phyloP scores from a whole-genome alignment of 1,140 invertebrate genomes.

The Drosophila santomea region DNA sequence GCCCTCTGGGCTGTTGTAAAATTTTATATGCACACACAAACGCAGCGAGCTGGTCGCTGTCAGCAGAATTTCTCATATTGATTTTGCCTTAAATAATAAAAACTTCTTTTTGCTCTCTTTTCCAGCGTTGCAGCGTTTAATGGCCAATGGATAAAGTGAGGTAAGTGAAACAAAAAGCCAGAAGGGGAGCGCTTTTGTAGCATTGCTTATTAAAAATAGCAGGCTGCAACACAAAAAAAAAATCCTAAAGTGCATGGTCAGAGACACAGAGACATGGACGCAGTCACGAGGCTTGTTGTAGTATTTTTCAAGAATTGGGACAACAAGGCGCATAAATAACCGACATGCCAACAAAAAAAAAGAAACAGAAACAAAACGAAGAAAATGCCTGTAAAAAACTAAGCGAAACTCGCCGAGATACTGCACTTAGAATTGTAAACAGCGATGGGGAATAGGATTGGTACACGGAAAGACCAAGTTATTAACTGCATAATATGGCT shows the following conservation, averaged over 20 bases:
- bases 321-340: conserved; percentile 81
- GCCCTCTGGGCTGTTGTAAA: conserved; percentile 40
- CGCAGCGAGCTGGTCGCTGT: conserved; percentile 26
- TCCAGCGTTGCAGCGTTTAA: conserved; percentile 26
- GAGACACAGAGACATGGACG: conserved; percentile 19
- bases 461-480: neutral
- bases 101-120: conserved; percentile 14
- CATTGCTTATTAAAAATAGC: conserved; percentile 70
- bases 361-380: conserved; percentile 41
- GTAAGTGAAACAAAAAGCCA: conserved; percentile 49
- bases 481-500: neutral
- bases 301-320: conserved; percentile 77
- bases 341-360: conserved; percentile 63
- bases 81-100: conserved; percentile 70
- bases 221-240: conserved; percentile 31
- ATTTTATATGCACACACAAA: conserved; percentile 54
- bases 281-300: conserved; percentile 48
- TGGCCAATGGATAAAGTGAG: conserved; percentile 57
- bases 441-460: conserved; percentile 25
- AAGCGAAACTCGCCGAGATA: conserved; percentile 55
- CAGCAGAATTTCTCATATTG: conserved; percentile 66
- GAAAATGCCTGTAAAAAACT: conserved; percentile 42
- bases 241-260: conserved; percentile 48
- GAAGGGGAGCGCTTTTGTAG: conserved; percentile 18
- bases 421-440: conserved; percentile 80